These are phyloP conservation scores for Mycteria americana DNA, from an alignment of 2,797 vertebrate species.

Conservation along the genomic window DNA sequence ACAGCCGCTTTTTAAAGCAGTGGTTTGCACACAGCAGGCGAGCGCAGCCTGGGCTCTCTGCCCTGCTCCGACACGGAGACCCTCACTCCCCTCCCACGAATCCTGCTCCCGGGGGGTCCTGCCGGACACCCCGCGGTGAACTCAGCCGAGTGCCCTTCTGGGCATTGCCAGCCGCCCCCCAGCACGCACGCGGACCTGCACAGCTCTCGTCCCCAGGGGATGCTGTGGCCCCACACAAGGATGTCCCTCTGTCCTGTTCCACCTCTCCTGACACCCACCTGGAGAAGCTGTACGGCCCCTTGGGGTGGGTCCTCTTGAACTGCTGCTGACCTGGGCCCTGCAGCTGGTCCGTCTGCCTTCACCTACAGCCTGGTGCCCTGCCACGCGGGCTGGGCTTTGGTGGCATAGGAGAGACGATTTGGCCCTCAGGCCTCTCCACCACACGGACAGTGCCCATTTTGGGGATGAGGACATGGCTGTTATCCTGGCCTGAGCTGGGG, in stretches of 20 bases:
- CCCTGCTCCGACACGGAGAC: fast-evolving
- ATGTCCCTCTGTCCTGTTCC: background rate
- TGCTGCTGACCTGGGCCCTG: background rate
- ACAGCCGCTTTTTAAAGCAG: background rate
- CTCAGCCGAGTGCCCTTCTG: background rate
- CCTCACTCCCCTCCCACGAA: no score
- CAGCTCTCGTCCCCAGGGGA: background rate
- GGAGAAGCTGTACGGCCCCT: background rate
- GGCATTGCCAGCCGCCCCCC: background rate
- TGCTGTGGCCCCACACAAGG: background rate
- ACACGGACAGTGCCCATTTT: background rate
- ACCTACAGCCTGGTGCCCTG: background rate
- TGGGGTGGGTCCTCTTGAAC: background rate
- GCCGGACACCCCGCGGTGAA: background rate
- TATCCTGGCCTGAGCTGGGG: background rate
- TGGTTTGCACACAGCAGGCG: background rate
- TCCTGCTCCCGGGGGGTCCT: background rate
- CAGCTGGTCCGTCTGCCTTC: background rate
- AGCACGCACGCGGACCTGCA: background rate
- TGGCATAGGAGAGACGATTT: background rate
- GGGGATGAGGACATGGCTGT: background rate
- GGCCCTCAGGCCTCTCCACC: background rate
- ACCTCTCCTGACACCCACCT: background rate
- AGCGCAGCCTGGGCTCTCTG: background rate
- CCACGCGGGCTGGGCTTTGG: background rate